Evolutionary conservation across 92 coral and sea anemone genomes (phyloP), one percentile per base, ranked within the genome.

Genomic region (Zoanthus sansibaricus): DNA sequence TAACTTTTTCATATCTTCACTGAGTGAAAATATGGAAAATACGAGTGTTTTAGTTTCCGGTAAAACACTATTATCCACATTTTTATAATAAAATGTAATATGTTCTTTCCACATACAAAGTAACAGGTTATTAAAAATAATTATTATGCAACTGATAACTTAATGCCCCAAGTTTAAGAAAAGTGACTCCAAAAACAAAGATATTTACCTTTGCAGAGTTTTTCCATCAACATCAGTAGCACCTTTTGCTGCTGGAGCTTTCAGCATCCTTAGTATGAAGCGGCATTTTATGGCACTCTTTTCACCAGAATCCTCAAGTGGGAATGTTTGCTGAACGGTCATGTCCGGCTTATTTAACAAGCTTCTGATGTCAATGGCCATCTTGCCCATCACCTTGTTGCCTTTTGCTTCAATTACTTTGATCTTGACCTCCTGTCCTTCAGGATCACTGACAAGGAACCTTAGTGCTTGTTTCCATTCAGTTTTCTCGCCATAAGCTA

Each of bases 391-490:
- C 12, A 87, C 68, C 25, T 90, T 90, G 51, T 91, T 93, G 17
- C 99, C 98, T 71, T 96, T 96, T 47, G 97, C 92, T 79, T 96
- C 99, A 18, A 96, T 89, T 77, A 95, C 94, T 71, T 93, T 93
- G 54, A 96, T 83, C 84, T 92, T 91, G 1, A 89, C 96, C 51
- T 90, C 96, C 46, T 92, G 93, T 20, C 88, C 93, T 51, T 84
- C 79, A 21, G 92, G 98, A 66, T 96, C 94, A 66, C 88, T 86
- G 70, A 96, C 91, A 18, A 96, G 88, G 84, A 96, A 96, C 21
- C 97, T 92, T 75, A 96, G 89, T 48, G 97, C 97, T 30, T 96
- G 99, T 32, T 95, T 96, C 99, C 99, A 96, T 71, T 93, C 98
- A 37, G 77, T 73, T n/a, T 91, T 92, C 79, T 96, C 96, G 17